Evolutionary conservation across 1,140 invertebrate species (phyloP), one percentile per base, ranked within the genome.

Genomic region (Tetramorium alpestre): DNA sequence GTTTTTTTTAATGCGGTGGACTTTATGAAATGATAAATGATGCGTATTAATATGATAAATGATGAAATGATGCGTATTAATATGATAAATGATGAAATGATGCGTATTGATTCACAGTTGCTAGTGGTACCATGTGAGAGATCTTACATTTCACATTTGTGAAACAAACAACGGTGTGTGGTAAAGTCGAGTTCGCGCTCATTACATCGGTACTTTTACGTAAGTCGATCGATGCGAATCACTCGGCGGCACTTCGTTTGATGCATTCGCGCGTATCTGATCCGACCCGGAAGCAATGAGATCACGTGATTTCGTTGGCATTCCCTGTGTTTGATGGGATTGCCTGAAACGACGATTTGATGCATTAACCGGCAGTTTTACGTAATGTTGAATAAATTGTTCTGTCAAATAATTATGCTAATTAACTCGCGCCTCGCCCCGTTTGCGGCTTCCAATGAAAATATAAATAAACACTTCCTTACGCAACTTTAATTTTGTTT

Each of bases 161-260:
- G n/a, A 75, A 84, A 84, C n/a, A 41, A 84, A 73, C 25, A 62
- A 25, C 8, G 11, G 8, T 25, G 33, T 22, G 44, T 22, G 18
- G 22, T 54, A 56, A 13, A 80, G 33, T 80, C 22, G 16, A 22
- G 49, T 62, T 47, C 25, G 22, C 16, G 41, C 41, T 81, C n/a
- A 44, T 81, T 81, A 44, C 11, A 41, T 44, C 18, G 28, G 13
- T 41, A 75, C 44, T 28, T 75, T 84, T 75, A 75, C 69, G 54
- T 82, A 82, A 82, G 18, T 47, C 54, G 56, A 75, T 84, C 69
- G 67, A 82, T 81, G 33, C 77, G 49, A 47, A 81, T 82, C 67
- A 51, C 38, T 18, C n/a, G 22, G 28, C 38, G 44, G 44, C 58
- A 78, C 6, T 84, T 75, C 4, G 65, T 72, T 82, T 49, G 54